Evolutionary conservation across 2,797 vertebrate species (phyloP), one percentile per base, ranked within the genome.

Genomic region (Glossophaga mutica): DNA sequence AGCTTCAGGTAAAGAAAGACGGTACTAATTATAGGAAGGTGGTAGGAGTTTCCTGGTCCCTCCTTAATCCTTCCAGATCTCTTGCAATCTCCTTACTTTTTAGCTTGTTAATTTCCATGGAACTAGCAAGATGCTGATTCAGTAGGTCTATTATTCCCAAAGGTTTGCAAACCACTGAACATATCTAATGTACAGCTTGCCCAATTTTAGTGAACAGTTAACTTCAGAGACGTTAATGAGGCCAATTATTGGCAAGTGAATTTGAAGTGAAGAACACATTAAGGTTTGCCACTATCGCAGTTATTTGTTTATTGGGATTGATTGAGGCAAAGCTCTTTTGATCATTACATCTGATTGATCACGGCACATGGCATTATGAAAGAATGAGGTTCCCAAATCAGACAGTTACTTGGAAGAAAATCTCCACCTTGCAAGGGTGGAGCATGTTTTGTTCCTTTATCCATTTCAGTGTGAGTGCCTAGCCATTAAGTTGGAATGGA

Each of bases 241-340:
- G 94, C 96, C 96, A 97, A 92, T 97, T 98, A 98, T 97, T 92
- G 96, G 96, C 97, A 97, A 98, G 95, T 97, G 92, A 97, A 93
- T 98, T 94, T 91, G 77, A 97, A 96, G 95, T 96, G 96, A 97
- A 82, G 50, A 93, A 90, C 94, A 87, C 68, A 84, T 95, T 91
- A 95, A 95, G 93, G 92, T 97, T 98, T 98, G 97, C 95, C 77
- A 82, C 90, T 93, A 65, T 9, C 91, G 95, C 96, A 94, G 91
- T 95, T 98, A 95, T 97, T 97, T 97, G 90, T 97, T 97, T 96
- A 95, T 94, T 26, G 70, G 71, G 82, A 98, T 98, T 96, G 94
- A 50, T 98, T 96, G 96, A 96, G 92, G 96, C 97, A 95, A 98
- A 87, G 91, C 97, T 85, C 57, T 74, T 98, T 96, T 97, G 96